phyloP scores from a whole-genome alignment of 2,113 vertebrate species.

The Isichthys henryi region DNA sequence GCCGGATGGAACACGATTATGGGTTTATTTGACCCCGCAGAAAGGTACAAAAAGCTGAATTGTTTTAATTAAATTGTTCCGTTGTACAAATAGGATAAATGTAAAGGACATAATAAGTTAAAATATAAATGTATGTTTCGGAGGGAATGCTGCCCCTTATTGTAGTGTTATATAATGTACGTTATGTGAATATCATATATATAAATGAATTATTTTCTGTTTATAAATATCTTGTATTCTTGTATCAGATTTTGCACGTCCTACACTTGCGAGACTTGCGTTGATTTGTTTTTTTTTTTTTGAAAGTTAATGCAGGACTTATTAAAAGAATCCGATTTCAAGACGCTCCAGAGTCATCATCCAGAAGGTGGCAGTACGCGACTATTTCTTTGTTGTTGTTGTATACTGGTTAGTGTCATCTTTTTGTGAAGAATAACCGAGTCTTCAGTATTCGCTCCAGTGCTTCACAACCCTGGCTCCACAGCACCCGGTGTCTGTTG shows the following conservation, averaged over 20 bases:
- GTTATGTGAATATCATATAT: neutral
- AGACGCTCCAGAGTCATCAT: neutral
- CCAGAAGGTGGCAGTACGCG: slow-evolving; percentile 1
- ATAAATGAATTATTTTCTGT: neutral
- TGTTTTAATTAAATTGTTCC: neutral
- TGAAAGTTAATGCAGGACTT: neutral
- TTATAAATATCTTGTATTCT: neutral
- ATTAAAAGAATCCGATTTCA: neutral
- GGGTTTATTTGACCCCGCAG: neutral
- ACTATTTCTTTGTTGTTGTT: neutral
- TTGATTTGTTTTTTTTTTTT: neutral
- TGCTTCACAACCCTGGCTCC: neutral
- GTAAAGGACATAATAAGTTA: neutral
- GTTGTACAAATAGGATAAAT: neutral
- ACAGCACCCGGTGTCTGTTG: neutral
- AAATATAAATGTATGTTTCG: neutral
- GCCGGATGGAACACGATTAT: neutral
- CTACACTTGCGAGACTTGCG: neutral
- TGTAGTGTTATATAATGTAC: neutral
- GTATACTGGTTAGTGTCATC: neutral
- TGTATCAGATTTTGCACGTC: neutral
- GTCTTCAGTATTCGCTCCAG: neutral
- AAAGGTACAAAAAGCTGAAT: neutral
- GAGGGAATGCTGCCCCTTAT: neutral
- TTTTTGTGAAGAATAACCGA: neutral